phyloP scores from a whole-genome alignment of 1,140 invertebrate genomes.

The Geopemphigus sp. region DNA sequence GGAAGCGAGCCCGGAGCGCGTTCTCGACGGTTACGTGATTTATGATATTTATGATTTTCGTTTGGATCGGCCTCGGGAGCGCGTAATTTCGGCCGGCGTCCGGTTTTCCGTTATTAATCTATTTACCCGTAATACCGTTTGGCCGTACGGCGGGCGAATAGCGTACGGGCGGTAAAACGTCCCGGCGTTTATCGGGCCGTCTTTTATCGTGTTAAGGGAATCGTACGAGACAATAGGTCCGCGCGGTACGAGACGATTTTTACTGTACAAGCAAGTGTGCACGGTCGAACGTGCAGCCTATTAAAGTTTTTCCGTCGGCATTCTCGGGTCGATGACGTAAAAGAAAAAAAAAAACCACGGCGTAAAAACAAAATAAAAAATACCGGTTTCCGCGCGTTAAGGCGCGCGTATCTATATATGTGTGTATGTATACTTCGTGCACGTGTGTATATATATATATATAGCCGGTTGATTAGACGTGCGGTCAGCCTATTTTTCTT shows the following conservation, averaged over 20 bases:
- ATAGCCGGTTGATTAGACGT: slow-evolving; percentile 3
- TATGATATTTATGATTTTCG: neutral
- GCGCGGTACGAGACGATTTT: neutral
- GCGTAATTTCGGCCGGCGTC: no score
- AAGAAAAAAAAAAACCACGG: neutral
- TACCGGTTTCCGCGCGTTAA: slow-evolving; percentile 38
- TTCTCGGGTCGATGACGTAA: slow-evolving; percentile 42
- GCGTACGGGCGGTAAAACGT: no score
- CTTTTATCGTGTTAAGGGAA: no score
- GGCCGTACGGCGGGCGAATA: no score
- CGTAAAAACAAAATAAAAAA: neutral
- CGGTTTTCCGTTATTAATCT: no score
- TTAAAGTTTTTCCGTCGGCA: slow-evolving; percentile 25
- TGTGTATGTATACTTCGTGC: no score
- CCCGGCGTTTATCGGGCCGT: no score
- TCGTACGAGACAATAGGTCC: no score
- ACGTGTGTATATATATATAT: neutral
- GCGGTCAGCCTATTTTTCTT: slow-evolving; percentile 29
- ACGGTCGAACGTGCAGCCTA: slow-evolving; percentile 20
- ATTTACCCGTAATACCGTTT: no score
- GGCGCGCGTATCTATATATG: no score
- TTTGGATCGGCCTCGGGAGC: no score
- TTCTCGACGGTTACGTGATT: neutral
- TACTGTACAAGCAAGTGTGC: no score
- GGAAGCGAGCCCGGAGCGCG: slow-evolving; percentile 3